Percentiles rank a stretch among this genome's conserved stretches.
Evolutionary conservation across 2,113 vertebrate genomes (phyloP).

Genomic region (Fukomys damarensis): DNA sequence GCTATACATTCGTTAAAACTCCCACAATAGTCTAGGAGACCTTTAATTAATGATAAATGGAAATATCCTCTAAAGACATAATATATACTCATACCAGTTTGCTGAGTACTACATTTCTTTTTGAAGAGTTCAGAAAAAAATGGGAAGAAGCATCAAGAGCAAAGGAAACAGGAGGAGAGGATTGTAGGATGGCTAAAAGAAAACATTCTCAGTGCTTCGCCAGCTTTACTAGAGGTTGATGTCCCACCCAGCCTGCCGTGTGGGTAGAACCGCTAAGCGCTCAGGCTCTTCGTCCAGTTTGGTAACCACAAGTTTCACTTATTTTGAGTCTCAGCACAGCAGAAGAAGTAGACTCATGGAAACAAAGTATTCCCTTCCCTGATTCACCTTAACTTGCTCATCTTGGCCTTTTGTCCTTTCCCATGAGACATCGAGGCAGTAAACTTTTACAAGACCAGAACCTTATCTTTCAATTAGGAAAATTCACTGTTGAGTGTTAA

Average conservation of each 20-base stretch:
- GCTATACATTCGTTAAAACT: constrained; percentile 20
- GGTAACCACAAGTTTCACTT: not conserved
- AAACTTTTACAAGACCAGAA: constrained; percentile 35
- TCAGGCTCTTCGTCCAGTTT: not conserved
- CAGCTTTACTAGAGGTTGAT: not conserved
- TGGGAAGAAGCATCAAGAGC: not conserved
- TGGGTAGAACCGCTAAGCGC: not conserved
- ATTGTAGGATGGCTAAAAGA: not conserved
- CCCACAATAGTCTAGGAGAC: not conserved
- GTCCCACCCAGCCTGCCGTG: not conserved
- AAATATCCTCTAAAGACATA: constrained; percentile 32
- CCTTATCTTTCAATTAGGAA: constrained; percentile 40
- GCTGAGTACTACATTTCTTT: not conserved
- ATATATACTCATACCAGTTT: not conserved
- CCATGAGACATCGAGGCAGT: not conserved
- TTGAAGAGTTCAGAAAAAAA: not conserved
- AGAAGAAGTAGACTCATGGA: not conserved
- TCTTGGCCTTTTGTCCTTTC: constrained; percentile 11
- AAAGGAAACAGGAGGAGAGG: not conserved
- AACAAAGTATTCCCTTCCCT: not conserved
- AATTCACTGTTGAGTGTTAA: not conserved
- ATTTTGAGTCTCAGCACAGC: not conserved
- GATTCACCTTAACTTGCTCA: not conserved
- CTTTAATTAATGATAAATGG: not conserved
- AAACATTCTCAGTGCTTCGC: not conserved